Evolutionary conservation across 2,113 vertebrate genomes (phyloP).

Genomic region (Mus spicilegus): DNA sequence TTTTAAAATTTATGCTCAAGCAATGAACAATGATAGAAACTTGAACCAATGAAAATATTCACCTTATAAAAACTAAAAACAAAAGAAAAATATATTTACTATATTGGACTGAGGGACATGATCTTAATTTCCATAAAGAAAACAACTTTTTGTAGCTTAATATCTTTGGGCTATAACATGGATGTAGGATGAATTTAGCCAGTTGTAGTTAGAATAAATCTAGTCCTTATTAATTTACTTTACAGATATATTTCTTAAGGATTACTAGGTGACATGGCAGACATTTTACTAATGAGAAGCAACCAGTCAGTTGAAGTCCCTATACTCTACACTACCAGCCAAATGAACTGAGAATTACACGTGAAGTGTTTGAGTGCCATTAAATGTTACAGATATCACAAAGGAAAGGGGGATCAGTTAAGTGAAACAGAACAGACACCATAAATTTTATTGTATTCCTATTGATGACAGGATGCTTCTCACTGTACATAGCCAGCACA

Average conservation of each 20-base stretch:
- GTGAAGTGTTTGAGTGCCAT: not conserved
- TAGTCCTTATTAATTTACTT: not conserved
- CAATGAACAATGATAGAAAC: conserved; percentile 13
- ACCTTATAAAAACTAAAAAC: not conserved
- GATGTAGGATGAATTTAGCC: not conserved
- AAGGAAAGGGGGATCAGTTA: not conserved
- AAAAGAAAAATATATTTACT: not conserved
- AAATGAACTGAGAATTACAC: too few relatives aligned
- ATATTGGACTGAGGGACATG: not conserved
- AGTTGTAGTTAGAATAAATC: conserved; percentile 11
- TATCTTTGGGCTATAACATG: conserved; percentile 10
- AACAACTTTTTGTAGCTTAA: not conserved
- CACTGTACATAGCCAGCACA: not conserved
- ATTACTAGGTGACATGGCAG: not conserved
- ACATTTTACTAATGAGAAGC: not conserved
- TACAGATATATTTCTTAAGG: not conserved
- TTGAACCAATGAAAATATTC: not conserved
- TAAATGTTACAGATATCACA: not conserved
- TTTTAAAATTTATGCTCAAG: not conserved
- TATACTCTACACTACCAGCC: not conserved
- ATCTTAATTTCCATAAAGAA: conserved; percentile 36
- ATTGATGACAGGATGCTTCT: not conserved
- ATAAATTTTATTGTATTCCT: not conserved
- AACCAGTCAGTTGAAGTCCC: not conserved
- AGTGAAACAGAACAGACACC: not conserved